These are phyloP conservation scores for Prolemur simus DNA, from an alignment of 2,113 vertebrate genomes.

Conservation along the genomic window DNA sequence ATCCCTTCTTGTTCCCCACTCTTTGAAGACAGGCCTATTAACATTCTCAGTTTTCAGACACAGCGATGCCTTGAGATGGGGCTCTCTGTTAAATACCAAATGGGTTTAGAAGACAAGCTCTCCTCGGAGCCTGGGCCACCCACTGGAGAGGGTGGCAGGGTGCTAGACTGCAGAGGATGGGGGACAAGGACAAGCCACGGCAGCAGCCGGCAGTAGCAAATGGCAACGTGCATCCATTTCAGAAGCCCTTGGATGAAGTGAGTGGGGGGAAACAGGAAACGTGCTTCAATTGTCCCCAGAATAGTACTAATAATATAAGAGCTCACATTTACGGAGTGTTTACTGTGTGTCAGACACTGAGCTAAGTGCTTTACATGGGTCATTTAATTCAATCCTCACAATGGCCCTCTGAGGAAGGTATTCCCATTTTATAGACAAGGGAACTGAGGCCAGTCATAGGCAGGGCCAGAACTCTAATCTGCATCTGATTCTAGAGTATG, in stretches of 20 bases:
- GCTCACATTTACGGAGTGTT: not conserved
- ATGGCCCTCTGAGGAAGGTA: not conserved
- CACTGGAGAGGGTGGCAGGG: not conserved
- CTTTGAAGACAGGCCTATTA: not conserved
- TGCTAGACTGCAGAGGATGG: not conserved
- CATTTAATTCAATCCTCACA: not conserved
- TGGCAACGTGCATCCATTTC: not conserved
- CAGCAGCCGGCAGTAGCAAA: not conserved
- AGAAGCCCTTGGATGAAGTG: not conserved
- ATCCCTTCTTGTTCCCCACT: not conserved
- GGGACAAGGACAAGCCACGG: not conserved
- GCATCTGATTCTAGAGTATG: not conserved
- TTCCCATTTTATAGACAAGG: not conserved
- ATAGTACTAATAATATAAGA: not conserved
- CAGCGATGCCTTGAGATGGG: not conserved
- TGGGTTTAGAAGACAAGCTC: not conserved
- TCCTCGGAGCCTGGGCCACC: not conserved
- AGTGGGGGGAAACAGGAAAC: not conserved
- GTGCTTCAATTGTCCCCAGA: not conserved
- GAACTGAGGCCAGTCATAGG: not conserved
- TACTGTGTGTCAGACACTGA: slow-evolving; percentile 18
- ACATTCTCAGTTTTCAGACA: not conserved
- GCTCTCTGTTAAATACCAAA: not conserved
- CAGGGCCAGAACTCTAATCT: not conserved
- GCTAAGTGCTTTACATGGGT: not conserved